Evolutionary conservation across 2,888 invertebrate genomes (phyloP).

Genomic region (Pyrgus malvae): DNA sequence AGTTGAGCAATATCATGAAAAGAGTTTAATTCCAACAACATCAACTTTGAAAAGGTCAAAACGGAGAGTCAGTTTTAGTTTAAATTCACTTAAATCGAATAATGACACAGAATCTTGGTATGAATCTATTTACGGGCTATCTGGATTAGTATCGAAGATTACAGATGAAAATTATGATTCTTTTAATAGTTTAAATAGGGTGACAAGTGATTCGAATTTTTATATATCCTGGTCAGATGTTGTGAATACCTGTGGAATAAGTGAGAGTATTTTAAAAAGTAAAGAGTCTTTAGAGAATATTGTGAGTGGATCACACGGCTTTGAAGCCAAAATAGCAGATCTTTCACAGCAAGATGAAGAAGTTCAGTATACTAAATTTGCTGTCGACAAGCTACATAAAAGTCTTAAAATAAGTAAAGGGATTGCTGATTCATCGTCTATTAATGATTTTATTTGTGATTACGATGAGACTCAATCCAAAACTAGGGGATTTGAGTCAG

Average conservation of each 20-base stretch:
- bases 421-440: conserved; percentile 66
- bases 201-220: conserved; percentile 35
- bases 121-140: conserved; percentile 66
- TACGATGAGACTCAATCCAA: conserved; percentile 36
- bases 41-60: conserved; percentile 60
- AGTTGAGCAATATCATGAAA: conserved; percentile 40
- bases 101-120: conserved; percentile 57
- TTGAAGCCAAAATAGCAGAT: conserved; percentile 44
- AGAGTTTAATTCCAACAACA: conserved; percentile 43
- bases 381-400: conserved; percentile 62
- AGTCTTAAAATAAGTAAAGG: conserved; percentile 51
- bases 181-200: conserved; percentile 32
- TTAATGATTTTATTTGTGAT: conserved; percentile 53
- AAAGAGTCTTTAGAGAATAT: conserved; percentile 53
- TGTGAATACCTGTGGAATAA: conserved; percentile 51
- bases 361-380: conserved; percentile 59
- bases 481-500: conserved; percentile 36
- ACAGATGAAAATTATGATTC: conserved; percentile 29
- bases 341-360: conserved; percentile 48
- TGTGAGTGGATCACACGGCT: conserved; percentile 52
- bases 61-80: conserved; percentile 52
- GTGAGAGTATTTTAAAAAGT: conserved; percentile 45
- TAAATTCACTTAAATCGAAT: conserved; percentile 44
- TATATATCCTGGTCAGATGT: conserved; percentile 64
- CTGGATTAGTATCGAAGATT: conserved; percentile 42